Percentiles rank a stretch among this genome's conserved stretches.
Evolutionary conservation across 2,113 vertebrate species (phyloP).

Genomic region (Megalops atlanticus): DNA sequence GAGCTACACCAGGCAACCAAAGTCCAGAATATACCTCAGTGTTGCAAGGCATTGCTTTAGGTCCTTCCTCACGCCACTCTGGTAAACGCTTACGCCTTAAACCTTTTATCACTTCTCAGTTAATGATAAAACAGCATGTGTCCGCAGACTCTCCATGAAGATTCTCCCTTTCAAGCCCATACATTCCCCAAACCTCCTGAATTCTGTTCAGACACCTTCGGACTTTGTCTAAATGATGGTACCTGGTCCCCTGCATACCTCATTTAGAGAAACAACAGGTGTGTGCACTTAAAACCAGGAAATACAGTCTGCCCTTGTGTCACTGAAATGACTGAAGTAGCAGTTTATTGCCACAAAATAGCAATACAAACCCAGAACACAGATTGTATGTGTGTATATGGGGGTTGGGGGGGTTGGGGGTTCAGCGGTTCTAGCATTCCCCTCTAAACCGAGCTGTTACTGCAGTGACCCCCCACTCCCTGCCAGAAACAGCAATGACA

Average conservation of each 20-base stretch:
- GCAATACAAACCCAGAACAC: too few species aligned
- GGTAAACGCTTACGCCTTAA: neutral
- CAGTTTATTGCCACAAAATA: too few species aligned
- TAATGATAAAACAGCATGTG: slow-evolving; percentile 10
- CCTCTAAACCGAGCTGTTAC: too few species aligned
- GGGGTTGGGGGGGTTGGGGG: neutral
- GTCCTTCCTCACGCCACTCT: slow-evolving; percentile 1
- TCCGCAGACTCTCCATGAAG: neutral
- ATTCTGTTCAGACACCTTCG: neutral
- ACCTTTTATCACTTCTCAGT: slow-evolving; percentile 3
- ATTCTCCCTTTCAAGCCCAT: too few species aligned
- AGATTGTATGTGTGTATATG: too few species aligned
- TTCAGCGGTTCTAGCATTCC: too few species aligned
- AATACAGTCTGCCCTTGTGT: slow-evolving; percentile 7
- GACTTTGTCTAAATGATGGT: too few species aligned
- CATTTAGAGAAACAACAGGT: too few species aligned
- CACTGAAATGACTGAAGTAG: slow-evolving; percentile 55
- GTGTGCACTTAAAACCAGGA: too few species aligned
- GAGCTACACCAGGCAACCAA: neutral
- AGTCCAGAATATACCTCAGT: neutral
- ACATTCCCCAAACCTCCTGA: neutral
- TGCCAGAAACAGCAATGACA: too few species aligned
- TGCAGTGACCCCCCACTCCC: too few species aligned
- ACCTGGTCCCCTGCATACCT: too few species aligned
- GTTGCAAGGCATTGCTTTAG: neutral